Conservation (phyloP, 2,113 vertebrate species). For the Catharus minimus region DNA sequence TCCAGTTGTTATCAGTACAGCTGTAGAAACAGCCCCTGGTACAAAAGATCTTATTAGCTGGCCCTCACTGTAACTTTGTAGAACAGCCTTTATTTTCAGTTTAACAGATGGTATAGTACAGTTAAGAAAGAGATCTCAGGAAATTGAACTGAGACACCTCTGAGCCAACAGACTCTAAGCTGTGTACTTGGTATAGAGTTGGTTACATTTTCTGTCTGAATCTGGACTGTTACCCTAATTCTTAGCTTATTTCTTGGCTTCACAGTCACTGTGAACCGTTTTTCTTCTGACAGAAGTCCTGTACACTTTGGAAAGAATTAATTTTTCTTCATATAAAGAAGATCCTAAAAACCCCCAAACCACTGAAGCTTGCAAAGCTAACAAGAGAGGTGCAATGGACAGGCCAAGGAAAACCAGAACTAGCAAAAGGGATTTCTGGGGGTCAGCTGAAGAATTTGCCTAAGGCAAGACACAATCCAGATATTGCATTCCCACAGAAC, state of each 20-base stretch:
- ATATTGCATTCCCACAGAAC: not conserved
- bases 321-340: not conserved
- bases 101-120: not conserved
- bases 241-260: not conserved
- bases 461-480: not conserved
- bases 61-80: not conserved
- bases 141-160: not conserved
- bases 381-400: not conserved
- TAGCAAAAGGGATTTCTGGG: not conserved
- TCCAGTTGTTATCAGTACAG: not conserved
- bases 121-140: not conserved
- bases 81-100: not conserved
- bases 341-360: not conserved
- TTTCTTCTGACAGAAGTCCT: not conserved
- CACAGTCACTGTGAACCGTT: not conserved
- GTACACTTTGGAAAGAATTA: not conserved
- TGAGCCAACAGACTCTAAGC: not conserved
- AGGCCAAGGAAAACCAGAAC: not conserved
- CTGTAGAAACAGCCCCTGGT: not conserved
- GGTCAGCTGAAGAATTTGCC: not conserved
- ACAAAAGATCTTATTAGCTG: not conserved
- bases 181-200: not conserved
- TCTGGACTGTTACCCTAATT: accelerated
- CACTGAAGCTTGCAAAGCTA: not conserved
- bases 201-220: not conserved